phyloP scores from a whole-genome alignment of 1,140 invertebrate genomes.

The Bombyx mori region ASM3026992v2 NC_085107.1:12838501-12839000 shows the following conservation, averaged over 20 bases:
- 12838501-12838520: conserved; percentile 65
- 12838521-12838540: conserved; percentile 35
- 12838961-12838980: conserved; percentile 53
- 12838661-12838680: conserved; percentile 60
- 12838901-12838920: conserved; percentile 70
- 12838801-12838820: conserved; percentile 63
- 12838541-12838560: conserved; percentile 56
- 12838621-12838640: conserved; percentile 67
- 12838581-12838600: neutral
- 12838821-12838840: conserved; percentile 33
- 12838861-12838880: conserved; percentile 5
- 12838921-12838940: conserved; percentile 64
- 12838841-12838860: neutral
- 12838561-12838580: neutral
- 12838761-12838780: conserved; percentile 71
- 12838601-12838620: conserved; percentile 16
- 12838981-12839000: no score
- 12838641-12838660: conserved; percentile 60
- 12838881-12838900: conserved; percentile 27
- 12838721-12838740: conserved; percentile 13
- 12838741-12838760: conserved; percentile 65
- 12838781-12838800: conserved; percentile 53
- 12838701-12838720: neutral
- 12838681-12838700: conserved; percentile 55
- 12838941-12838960: conserved; percentile 68